Conservation (phyloP, 2,113 vertebrate genomes). For the Noctilio leporinus region DNA sequence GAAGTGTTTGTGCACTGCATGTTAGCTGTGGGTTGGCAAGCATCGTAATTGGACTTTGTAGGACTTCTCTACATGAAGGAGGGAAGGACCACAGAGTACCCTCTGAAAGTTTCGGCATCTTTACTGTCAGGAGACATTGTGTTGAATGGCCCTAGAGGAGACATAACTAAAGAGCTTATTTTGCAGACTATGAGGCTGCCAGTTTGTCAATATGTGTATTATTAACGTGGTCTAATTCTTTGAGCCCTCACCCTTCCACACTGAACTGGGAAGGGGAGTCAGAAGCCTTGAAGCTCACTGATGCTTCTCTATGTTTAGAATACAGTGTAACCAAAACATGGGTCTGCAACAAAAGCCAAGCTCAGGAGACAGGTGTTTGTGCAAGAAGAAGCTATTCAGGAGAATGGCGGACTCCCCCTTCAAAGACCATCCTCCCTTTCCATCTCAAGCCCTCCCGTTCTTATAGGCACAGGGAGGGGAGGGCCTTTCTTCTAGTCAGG, state of each 20-base stretch:
- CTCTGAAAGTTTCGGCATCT: not conserved
- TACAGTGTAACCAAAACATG: too few relatives aligned
- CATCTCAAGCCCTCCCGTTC: too few relatives aligned
- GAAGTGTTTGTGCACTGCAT: not conserved
- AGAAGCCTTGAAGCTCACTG: not conserved
- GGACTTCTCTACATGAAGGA: not conserved
- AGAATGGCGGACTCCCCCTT: too few relatives aligned
- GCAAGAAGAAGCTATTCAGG: too few relatives aligned
- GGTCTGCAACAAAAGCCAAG: too few relatives aligned
- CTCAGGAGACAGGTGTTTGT: too few relatives aligned
- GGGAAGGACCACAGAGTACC: not conserved
- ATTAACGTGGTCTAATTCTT: accelerated
- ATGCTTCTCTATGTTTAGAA: not conserved
- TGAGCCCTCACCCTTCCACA: not conserved
- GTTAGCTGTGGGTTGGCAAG: not conserved
- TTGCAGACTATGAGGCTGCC: not conserved
- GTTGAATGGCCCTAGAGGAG: not conserved
- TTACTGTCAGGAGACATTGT: not conserved
- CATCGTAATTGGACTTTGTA: not conserved
- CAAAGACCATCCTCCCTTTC: too few relatives aligned
- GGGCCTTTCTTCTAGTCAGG: too few relatives aligned
- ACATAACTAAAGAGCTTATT: not conserved
- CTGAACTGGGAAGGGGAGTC: not conserved
- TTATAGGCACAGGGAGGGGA: too few relatives aligned
- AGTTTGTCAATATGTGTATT: not conserved